Conservation (phyloP, 2,113 vertebrate species). For the Oreotrochilus melanogaster region DNA sequence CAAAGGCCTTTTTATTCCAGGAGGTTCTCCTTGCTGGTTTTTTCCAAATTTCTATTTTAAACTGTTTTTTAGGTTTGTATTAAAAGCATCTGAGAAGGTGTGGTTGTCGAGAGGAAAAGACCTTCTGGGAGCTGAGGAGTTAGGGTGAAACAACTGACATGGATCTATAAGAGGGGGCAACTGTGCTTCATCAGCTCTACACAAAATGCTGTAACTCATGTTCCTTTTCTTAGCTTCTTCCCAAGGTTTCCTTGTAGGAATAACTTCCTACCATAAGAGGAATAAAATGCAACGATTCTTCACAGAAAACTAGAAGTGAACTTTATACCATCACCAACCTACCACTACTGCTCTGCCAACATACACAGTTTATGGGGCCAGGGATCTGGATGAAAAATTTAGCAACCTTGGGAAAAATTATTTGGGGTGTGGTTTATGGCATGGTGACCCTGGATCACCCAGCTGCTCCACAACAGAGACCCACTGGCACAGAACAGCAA, state of each 20-base stretch:
- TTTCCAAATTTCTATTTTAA: not conserved
- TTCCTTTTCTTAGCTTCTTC: not conserved
- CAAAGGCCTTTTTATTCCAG: not conserved
- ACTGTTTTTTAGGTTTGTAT: not conserved
- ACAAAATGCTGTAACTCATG: not conserved
- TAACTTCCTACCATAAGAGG: not conserved
- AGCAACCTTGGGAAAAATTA: not conserved
- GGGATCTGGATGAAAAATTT: not conserved
- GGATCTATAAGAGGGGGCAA: not conserved
- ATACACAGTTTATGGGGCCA: not conserved
- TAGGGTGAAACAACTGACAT: not conserved
- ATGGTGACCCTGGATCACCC: not conserved
- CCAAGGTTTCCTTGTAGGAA: not conserved
- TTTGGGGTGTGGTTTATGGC: not conserved
- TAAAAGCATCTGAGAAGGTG: fast-evolving
- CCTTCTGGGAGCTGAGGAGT: not conserved
- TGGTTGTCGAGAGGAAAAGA: not conserved
- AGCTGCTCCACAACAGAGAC: not conserved
- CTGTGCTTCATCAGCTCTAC: not conserved
- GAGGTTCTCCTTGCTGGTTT: not conserved
- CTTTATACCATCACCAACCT: not conserved
- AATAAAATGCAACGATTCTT: not conserved
- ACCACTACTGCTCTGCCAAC: not conserved
- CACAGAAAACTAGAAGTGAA: not conserved
- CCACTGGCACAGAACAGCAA: not conserved